Evolutionary conservation across 2,888 invertebrate species (phyloP).

Genomic region (Drosophila tanythrix): DNA sequence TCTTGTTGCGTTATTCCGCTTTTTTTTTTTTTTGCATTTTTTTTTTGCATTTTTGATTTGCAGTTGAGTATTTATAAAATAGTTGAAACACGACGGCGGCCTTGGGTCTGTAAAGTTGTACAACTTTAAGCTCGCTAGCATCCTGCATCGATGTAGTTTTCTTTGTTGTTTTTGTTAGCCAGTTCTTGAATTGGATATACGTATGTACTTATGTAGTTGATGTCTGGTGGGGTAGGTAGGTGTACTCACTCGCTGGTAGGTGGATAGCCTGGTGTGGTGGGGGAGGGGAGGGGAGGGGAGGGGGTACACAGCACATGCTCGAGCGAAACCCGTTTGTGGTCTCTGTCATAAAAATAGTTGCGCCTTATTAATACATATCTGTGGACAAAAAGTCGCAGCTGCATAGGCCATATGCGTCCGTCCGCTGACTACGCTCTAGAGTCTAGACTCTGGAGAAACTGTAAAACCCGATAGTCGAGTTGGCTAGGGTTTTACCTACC

Average conservation of each 20-base stretch:
- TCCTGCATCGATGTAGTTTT: slow-evolving; percentile 51
- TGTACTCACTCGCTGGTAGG: neutral
- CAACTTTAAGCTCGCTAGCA: slow-evolving; percentile 24
- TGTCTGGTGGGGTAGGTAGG: slow-evolving; percentile 53
- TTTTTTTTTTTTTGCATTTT: neutral
- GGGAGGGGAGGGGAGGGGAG: neutral
- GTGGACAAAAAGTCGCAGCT: slow-evolving; percentile 29
- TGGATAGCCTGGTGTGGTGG: too few relatives aligned
- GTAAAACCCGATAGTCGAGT: slow-evolving; percentile 1
- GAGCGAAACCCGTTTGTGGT: slow-evolving; percentile 48
- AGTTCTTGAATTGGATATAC: slow-evolving; percentile 23
- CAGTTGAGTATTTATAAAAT: neutral
- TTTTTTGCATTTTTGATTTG: neutral
- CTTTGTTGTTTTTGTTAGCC: slow-evolving; percentile 1
- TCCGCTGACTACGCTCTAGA: slow-evolving; percentile 11
- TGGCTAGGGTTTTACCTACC: neutral
- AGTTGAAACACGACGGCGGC: slow-evolving; percentile 34
- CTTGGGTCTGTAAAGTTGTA: slow-evolving; percentile 27
- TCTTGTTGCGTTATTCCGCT: neutral
- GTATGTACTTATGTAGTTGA: slow-evolving; percentile 13
- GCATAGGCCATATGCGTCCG: slow-evolving; percentile 36
- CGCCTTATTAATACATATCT: slow-evolving; percentile 44
- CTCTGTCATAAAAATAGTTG: slow-evolving; percentile 68
- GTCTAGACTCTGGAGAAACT: slow-evolving; percentile 20
- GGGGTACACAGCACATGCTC: slow-evolving; percentile 26